These are phyloP conservation scores for Philereme transversata DNA, from an alignment of 2,888 invertebrate species.

Conservation along the genomic window DNA sequence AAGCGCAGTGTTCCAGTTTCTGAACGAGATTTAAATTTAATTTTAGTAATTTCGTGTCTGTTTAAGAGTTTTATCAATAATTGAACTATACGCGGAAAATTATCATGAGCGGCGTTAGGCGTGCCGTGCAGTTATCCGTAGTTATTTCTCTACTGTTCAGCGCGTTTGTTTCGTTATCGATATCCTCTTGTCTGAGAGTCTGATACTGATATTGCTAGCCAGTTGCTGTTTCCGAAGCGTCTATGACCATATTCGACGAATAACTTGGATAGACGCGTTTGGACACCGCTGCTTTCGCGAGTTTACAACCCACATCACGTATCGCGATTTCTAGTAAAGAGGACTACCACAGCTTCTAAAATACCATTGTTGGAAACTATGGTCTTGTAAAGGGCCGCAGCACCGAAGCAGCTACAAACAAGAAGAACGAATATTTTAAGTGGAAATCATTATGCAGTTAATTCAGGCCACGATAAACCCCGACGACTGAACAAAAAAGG, in stretches of 20 bases:
- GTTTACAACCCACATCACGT: slow-evolving; percentile 64
- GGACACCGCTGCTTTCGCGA: slow-evolving; percentile 52
- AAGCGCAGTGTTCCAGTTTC: slow-evolving; percentile 47
- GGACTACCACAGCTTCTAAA: slow-evolving; percentile 57
- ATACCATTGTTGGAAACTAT: slow-evolving; percentile 57
- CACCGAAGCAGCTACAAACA: slow-evolving; percentile 6
- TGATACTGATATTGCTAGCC: slow-evolving; percentile 20
- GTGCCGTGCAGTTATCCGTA: slow-evolving; percentile 2
- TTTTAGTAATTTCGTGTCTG: slow-evolving; percentile 25
- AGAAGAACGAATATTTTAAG: slow-evolving; percentile 10
- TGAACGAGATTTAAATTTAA: slow-evolving; percentile 35
- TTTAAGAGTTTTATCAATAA: background rate
- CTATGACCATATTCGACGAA: slow-evolving; percentile 61
- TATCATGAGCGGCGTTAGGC: slow-evolving; percentile 3
- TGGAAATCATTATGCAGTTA: slow-evolving; percentile 19
- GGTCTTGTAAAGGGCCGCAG: slow-evolving; percentile 38
- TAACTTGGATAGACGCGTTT: slow-evolving; percentile 55
- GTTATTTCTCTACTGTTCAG: background rate
- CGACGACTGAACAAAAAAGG: slow-evolving; percentile 26
- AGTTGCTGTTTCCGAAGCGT: slow-evolving; percentile 46
- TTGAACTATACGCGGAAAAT: background rate
- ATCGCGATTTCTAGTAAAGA: slow-evolving; percentile 54
- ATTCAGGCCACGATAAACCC: slow-evolving; percentile 26
- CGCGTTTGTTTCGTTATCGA: slow-evolving; percentile 14
- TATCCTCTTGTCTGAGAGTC: slow-evolving; percentile 30